Percentiles rank a stretch among this genome's conserved stretches.
Evolutionary conservation across 2,797 vertebrate species (phyloP).

Genomic region (Schizopygopsis malacanthus): DNA sequence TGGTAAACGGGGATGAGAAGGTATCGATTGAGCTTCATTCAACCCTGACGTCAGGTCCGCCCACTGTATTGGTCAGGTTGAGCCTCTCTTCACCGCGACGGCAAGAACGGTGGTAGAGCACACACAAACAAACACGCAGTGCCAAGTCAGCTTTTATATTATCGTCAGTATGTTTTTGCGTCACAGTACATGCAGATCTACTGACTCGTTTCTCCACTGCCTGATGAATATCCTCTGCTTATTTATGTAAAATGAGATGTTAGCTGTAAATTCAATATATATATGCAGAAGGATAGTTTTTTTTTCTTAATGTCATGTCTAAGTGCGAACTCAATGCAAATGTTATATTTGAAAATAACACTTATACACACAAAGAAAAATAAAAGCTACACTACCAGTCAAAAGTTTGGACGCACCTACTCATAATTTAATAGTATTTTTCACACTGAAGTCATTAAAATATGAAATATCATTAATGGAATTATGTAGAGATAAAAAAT

Average conservation of each 20-base stretch:
- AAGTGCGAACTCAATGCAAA: slow-evolving; percentile 1
- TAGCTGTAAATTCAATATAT: slow-evolving; percentile 41
- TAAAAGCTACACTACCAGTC: slow-evolving; percentile 36
- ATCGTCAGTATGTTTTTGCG: slow-evolving; percentile 26
- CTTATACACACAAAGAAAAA: neutral
- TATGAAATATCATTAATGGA: neutral
- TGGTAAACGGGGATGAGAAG: slow-evolving; percentile 67
- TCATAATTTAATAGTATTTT: neutral
- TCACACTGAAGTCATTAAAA: neutral
- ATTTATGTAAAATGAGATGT: slow-evolving; percentile 36
- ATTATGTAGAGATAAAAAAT: slow-evolving; percentile 12
- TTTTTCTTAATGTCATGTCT: slow-evolving; percentile 10
- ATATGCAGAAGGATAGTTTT: slow-evolving; percentile 19
- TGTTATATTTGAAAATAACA: slow-evolving; percentile 6
- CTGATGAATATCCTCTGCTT: slow-evolving; percentile 34
- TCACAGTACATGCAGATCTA: slow-evolving; percentile 21
- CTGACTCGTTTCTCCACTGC: slow-evolving; percentile 33
- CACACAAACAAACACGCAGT: slow-evolving; percentile 49
- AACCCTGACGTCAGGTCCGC: slow-evolving; percentile 79
- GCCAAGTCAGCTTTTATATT: slow-evolving; percentile 46
- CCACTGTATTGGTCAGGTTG: slow-evolving; percentile 71
- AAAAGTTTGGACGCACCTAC: slow-evolving; percentile 1
- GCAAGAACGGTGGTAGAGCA: slow-evolving; percentile 52
- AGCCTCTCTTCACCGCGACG: slow-evolving; percentile 54
- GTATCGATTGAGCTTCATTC: slow-evolving; percentile 72